phyloP scores from a whole-genome alignment of 2,113 vertebrate species.

The Paradoxurus hermaphroditus region DNA sequence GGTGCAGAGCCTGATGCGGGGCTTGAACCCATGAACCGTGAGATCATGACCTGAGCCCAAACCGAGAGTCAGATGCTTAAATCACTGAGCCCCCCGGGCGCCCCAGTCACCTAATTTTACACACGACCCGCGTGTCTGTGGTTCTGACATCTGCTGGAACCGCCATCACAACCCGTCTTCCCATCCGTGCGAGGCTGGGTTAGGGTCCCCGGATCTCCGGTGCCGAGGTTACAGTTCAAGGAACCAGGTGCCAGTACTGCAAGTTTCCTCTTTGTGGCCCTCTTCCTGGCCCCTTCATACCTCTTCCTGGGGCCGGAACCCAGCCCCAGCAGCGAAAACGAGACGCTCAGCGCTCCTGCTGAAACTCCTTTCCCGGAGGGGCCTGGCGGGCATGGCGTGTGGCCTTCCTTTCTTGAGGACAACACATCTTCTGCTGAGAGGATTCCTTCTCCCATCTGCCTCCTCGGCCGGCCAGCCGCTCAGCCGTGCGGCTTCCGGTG shows the following conservation, averaged over 20 bases:
- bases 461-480: background rate
- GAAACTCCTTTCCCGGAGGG: background rate
- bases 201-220: background rate
- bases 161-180: background rate
- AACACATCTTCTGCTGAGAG: background rate
- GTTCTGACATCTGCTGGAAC: background rate
- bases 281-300: background rate
- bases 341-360: background rate
- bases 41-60: too few relatives aligned
- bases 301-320: background rate
- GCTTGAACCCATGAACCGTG: too few relatives aligned
- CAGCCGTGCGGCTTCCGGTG: background rate
- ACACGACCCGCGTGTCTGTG: too few relatives aligned
- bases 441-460: background rate
- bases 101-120: too few relatives aligned
- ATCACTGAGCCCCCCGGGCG: too few relatives aligned
- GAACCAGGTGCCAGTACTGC: background rate
- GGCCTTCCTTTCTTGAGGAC: background rate
- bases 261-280: fast-evolving
- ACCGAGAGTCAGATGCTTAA: too few relatives aligned
- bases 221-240: background rate
- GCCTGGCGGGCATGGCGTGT: fast-evolving
- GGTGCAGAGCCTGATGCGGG: too few relatives aligned
- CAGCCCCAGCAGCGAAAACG: background rate
- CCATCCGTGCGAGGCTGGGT: fast-evolving